Evolutionary conservation across 2,888 invertebrate species (phyloP).

Genomic region (Choristoneura rosaceana): DNA sequence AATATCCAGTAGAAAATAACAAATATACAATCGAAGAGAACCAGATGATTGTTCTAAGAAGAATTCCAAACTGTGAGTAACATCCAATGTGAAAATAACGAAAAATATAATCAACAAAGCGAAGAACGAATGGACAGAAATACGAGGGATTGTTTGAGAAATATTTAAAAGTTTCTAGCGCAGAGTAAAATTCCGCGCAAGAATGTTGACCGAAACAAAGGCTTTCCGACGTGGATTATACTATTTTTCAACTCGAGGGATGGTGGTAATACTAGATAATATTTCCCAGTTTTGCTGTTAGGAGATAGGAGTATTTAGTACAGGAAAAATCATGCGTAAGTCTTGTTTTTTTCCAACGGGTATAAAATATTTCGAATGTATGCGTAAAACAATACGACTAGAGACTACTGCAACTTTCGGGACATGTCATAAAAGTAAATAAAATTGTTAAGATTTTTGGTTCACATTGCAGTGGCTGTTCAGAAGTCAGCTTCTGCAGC

Average conservation of each 20-base stretch:
- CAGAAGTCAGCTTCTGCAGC: no score
- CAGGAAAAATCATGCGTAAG: no score
- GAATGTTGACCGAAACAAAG: conserved; percentile 59
- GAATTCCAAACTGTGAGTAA: conserved; percentile 65
- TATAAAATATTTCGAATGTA: no score
- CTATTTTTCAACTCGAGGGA: conserved; percentile 16
- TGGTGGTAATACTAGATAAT: neutral
- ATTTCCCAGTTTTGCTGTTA: neutral
- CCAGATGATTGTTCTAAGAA: conserved; percentile 64
- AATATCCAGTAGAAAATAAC: neutral
- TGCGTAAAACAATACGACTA: no score
- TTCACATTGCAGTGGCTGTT: no score
- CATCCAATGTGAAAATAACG: conserved; percentile 64
- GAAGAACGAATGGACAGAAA: conserved; percentile 63
- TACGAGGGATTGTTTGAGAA: conserved; percentile 65
- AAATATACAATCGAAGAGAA: conserved; percentile 10
- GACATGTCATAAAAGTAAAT: no score
- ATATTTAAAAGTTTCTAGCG: conserved; percentile 58
- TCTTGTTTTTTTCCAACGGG: no score
- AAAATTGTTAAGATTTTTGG: no score
- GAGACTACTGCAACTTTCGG: no score
- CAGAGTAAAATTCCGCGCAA: conserved; percentile 58
- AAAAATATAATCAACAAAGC: conserved; percentile 70
- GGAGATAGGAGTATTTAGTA: neutral
- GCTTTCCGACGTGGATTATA: conserved; percentile 50